Evolutionary conservation across 2,797 vertebrate genomes (phyloP).

Genomic region (Spatula clypeata): DNA sequence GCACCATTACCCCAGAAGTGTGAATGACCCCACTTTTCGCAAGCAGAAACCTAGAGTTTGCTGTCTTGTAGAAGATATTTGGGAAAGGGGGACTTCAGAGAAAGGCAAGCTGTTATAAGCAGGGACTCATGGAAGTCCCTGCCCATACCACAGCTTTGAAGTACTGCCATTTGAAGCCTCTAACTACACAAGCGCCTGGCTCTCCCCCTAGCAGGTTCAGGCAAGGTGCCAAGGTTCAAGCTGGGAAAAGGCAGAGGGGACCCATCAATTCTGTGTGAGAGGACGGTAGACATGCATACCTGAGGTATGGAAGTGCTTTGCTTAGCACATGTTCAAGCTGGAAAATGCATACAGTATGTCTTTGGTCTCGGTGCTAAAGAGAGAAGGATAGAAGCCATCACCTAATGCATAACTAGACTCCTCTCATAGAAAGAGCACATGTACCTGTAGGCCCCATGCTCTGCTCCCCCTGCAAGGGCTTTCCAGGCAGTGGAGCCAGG

Average conservation of each 20-base stretch:
- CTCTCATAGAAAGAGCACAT: not conserved
- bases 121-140: not conserved
- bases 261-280: rapidly evolving
- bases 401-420: rapidly evolving
- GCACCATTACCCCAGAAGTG: not conserved
- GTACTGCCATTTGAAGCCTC: not conserved
- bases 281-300: not conserved
- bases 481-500: not conserved
- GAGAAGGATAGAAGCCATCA: not conserved
- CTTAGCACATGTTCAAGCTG: rapidly evolving
- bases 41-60: not conserved
- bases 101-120: not conserved
- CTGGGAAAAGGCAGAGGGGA: not conserved
- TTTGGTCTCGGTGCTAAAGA: not conserved
- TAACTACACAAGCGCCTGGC: not conserved
- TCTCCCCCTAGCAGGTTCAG: not conserved
- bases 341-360: not conserved
- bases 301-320: not conserved
- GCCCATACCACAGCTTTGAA: not conserved
- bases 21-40: not conserved
- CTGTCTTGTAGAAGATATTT: not conserved
- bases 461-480: not conserved
- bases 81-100: not conserved
- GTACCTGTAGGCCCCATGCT: too few species aligned
- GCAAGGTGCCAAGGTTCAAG: not conserved